phyloP scores from a whole-genome alignment of 2,888 invertebrate genomes.

The Oxyteleia sp. region DNA sequence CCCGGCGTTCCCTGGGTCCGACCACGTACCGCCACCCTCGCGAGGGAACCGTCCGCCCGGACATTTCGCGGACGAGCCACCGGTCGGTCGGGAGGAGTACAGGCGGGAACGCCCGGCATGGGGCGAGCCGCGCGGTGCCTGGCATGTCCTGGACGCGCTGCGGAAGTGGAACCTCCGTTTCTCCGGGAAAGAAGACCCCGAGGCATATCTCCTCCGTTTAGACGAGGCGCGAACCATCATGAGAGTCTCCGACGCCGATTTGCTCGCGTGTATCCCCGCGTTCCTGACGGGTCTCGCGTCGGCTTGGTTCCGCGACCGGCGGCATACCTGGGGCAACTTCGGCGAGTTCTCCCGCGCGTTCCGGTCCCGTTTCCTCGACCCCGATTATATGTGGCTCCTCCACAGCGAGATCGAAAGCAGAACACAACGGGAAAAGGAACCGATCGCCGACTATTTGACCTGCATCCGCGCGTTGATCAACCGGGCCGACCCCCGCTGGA shows the following conservation, averaged over 20 bases:
- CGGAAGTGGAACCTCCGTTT: not conserved
- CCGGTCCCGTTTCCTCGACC: not conserved
- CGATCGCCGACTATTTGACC: not conserved
- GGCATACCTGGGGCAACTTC: not conserved
- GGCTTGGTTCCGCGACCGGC: not conserved
- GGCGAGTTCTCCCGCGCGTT: not conserved
- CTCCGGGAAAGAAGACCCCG: slow-evolving; percentile 1
- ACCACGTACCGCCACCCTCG: too few relatives aligned
- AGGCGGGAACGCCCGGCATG: too few relatives aligned
- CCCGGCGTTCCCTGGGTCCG: too few relatives aligned
- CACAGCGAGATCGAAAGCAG: not conserved
- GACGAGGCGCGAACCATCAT: not conserved
- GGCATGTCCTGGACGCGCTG: not conserved
- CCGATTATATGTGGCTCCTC: not conserved
- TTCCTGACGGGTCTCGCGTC: not conserved
- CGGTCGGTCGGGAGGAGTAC: too few relatives aligned
- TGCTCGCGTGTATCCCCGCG: not conserved
- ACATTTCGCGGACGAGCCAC: too few relatives aligned
- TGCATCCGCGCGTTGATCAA: slow-evolving; percentile 1
- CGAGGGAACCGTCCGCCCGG: too few relatives aligned
- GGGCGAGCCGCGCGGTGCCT: too few relatives aligned
- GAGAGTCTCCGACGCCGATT: not conserved
- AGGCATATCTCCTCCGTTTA: not conserved
- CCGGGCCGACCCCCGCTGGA: not conserved
- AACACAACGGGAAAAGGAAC: not conserved